These are phyloP conservation scores for Chloebia gouldiae DNA, from an alignment of 2,113 vertebrate species.

Conservation along the genomic window DNA sequence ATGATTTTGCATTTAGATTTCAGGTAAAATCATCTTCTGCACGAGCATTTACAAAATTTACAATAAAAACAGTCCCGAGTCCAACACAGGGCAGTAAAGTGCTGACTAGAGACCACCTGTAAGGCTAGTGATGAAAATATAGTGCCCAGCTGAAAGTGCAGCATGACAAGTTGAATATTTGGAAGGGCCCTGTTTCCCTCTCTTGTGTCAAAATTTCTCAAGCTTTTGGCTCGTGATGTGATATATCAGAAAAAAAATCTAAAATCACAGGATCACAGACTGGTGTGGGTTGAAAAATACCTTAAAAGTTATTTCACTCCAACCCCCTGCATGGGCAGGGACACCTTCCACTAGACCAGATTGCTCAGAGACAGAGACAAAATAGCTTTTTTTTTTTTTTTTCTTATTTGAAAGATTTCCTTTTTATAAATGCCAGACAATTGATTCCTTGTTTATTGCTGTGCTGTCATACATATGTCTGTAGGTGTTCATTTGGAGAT, in stretches of 20 bases:
- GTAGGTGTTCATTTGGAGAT: conserved; percentile 28
- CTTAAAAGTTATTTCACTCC: neutral
- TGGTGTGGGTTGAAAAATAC: neutral
- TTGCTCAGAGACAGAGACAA: neutral
- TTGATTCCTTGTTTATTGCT: neutral
- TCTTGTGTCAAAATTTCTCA: neutral
- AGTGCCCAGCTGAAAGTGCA: neutral
- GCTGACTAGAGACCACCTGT: rapidly evolving
- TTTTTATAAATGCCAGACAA: neutral
- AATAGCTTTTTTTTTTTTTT: neutral
- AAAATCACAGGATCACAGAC: neutral
- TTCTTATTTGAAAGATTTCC: neutral
- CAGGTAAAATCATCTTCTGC: neutral
- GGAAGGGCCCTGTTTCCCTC: too few species aligned
- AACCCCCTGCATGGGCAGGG: neutral
- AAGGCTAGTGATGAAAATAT: rapidly evolving
- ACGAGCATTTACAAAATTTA: neutral
- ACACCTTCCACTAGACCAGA: neutral
- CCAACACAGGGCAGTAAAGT: neutral
- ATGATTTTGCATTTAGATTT: neutral
- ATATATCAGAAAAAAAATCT: neutral
- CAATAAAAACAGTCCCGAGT: neutral
- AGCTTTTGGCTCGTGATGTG: neutral
- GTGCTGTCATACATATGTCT: neutral
- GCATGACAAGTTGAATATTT: neutral